These are phyloP conservation scores for Pangasius mekongensis DNA, from an alignment of 2,797 vertebrate species.

Conservation along the genomic window DNA sequence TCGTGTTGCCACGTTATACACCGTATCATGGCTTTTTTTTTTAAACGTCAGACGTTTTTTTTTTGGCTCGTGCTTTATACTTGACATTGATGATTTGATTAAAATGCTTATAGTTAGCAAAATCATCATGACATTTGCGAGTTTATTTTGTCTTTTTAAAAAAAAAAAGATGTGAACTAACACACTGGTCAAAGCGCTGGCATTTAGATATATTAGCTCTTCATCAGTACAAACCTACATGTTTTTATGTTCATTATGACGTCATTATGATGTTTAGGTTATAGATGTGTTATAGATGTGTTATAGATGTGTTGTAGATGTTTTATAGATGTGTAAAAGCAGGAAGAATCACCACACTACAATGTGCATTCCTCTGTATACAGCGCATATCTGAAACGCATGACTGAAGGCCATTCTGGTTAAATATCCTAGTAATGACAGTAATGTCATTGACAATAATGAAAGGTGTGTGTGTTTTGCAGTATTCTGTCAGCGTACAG, in stretches of 20 bases:
- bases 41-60: not conserved
- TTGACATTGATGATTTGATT: not conserved
- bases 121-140: not conserved
- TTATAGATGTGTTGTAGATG: not conserved
- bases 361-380: not conserved
- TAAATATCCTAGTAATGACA: not conserved
- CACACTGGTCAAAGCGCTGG: not conserved
- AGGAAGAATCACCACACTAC: not conserved
- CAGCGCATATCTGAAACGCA: not conserved
- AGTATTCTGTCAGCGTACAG: not conserved
- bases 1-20: not conserved
- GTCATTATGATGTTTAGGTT: not conserved
- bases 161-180: not conserved
- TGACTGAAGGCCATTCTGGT: constrained; percentile 1
- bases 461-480: not conserved
- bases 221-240: not conserved
- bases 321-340: not conserved
- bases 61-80: not conserved
- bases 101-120: not conserved
- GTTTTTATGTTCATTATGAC: not conserved
- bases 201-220: not conserved
- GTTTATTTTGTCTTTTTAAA: not conserved
- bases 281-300: not conserved
- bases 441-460: not conserved
- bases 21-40: not conserved